phyloP scores from a whole-genome alignment of 2,888 invertebrate species.

The Synergus itoensis region DNA sequence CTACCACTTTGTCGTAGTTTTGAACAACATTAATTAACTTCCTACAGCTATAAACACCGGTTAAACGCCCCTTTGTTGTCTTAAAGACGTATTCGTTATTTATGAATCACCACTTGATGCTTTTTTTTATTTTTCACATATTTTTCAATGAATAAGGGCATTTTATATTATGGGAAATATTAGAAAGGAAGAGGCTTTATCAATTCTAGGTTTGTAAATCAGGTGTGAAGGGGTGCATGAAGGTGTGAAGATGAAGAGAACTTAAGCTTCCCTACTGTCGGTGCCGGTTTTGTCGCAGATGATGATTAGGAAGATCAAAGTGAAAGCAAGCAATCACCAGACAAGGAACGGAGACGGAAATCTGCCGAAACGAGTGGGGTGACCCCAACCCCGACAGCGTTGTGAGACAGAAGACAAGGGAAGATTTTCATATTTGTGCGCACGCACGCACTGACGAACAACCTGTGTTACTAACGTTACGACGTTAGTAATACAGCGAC shows the following conservation, averaged over 20 bases:
- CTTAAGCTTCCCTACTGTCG: conserved; percentile 48
- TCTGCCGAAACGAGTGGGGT: conserved; percentile 47
- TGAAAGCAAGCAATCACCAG: conserved; percentile 70
- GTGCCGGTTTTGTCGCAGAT: conserved; percentile 53
- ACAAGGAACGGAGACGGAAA: conserved; percentile 58
- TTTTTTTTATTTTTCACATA: background rate
- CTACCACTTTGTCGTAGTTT: background rate
- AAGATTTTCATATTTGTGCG: conserved; percentile 22
- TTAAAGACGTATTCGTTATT: background rate
- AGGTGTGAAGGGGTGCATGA: conserved; percentile 44
- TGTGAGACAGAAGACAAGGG: conserved; percentile 39
- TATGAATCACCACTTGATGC: background rate
- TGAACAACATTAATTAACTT: conserved; percentile 32
- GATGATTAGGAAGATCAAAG: conserved; percentile 74
- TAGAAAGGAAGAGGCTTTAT: background rate
- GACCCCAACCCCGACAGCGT: conserved; percentile 40
- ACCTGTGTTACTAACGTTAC: conserved; percentile 12
- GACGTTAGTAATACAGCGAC: background rate
- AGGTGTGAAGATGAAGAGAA: conserved; percentile 52
- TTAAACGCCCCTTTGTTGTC: conserved; percentile 1
- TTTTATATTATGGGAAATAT: background rate
- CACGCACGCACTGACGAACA: conserved; percentile 32
- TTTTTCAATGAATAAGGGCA: background rate
- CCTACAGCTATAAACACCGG: conserved; percentile 17
- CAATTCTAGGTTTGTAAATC: conserved; percentile 44